Conservation (phyloP, 2,797 vertebrate genomes). For the Melanotaenia maccullochi region DNA sequence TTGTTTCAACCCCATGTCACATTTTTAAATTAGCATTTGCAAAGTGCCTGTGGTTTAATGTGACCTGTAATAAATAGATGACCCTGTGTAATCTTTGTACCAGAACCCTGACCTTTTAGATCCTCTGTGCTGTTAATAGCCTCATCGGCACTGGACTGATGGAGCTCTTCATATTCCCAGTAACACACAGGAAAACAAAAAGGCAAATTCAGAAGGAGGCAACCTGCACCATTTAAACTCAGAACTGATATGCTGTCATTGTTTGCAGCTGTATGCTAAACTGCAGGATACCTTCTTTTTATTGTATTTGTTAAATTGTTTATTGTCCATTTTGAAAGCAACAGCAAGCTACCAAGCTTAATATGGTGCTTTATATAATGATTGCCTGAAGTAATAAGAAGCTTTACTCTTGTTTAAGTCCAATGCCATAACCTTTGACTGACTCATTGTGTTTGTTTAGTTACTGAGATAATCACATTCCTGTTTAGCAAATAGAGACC, state of each 20-base stretch:
- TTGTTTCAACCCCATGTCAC: neutral
- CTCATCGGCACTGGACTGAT: conserved; percentile 45
- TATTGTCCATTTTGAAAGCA: conserved; percentile 31
- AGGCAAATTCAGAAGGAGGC: conserved; percentile 12
- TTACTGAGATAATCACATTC: conserved; percentile 34
- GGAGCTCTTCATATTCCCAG: conserved; percentile 34
- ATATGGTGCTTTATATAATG: conserved; percentile 37
- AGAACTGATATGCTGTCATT: conserved; percentile 26
- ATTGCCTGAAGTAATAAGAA: conserved; percentile 21
- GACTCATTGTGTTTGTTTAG: conserved; percentile 35
- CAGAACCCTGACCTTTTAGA: conserved; percentile 41
- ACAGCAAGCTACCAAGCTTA: conserved; percentile 25
- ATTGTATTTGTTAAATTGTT: conserved; percentile 38
- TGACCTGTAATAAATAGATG: conserved; percentile 50
- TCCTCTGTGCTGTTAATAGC: conserved; percentile 47
- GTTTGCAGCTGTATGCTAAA: conserved; percentile 42
- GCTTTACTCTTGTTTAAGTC: conserved; percentile 26
- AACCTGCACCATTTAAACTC: conserved; percentile 44
- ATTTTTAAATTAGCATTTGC: conserved; percentile 30
- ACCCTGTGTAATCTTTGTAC: conserved; percentile 22
- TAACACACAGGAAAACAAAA: conserved; percentile 5
- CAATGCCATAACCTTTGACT: conserved; percentile 32
- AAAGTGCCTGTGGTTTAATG: conserved; percentile 25
- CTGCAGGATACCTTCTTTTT: conserved; percentile 43
- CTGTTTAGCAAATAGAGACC: conserved; percentile 14